Evolutionary conservation across 1,140 invertebrate species (phyloP).

Genomic region (Penaeus chinensis): DNA sequence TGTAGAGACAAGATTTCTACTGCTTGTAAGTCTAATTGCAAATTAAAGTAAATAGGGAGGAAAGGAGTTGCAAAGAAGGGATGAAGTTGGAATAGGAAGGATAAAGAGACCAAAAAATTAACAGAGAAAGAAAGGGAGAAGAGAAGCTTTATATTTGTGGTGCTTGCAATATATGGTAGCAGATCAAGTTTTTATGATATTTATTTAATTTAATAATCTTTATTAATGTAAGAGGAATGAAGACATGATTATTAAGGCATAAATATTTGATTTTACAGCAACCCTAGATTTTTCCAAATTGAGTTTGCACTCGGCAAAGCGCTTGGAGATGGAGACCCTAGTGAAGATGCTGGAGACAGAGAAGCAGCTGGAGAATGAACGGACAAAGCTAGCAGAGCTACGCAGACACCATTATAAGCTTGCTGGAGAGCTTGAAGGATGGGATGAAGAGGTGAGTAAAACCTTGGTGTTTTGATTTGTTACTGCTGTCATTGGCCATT

Average conservation of each 20-base stretch:
- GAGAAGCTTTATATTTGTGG: not conserved
- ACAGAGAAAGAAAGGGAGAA: not conserved
- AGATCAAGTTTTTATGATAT: not conserved
- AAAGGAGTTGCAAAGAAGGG: not conserved
- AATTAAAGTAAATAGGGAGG: too few relatives aligned
- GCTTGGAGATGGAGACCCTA: slow-evolving; percentile 95
- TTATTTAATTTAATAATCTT: not conserved
- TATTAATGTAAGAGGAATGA: not conserved
- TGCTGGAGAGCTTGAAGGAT: slow-evolving; percentile 76
- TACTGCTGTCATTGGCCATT: not conserved
- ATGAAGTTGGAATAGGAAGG: not conserved
- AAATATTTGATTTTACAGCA: slow-evolving; percentile 72
- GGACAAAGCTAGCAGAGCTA: slow-evolving; percentile 83
- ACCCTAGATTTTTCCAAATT: slow-evolving; percentile 90
- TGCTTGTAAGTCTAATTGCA: slow-evolving; percentile 72
- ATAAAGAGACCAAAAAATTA: not conserved
- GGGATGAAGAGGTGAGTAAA: slow-evolving; percentile 66
- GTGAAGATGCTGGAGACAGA: slow-evolving; percentile 93
- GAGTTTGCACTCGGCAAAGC: slow-evolving; percentile 92
- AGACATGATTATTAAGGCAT: not conserved
- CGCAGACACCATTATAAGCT: slow-evolving; percentile 93
- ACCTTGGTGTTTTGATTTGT: too few relatives aligned
- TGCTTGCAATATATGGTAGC: not conserved
- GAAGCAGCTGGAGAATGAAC: slow-evolving; percentile 87
- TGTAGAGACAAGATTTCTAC: slow-evolving; percentile 89